Evolutionary conservation across 2,113 vertebrate genomes (phyloP), one percentile per base, ranked within the genome.

Genomic region (Anoplopoma fimbria): DNA sequence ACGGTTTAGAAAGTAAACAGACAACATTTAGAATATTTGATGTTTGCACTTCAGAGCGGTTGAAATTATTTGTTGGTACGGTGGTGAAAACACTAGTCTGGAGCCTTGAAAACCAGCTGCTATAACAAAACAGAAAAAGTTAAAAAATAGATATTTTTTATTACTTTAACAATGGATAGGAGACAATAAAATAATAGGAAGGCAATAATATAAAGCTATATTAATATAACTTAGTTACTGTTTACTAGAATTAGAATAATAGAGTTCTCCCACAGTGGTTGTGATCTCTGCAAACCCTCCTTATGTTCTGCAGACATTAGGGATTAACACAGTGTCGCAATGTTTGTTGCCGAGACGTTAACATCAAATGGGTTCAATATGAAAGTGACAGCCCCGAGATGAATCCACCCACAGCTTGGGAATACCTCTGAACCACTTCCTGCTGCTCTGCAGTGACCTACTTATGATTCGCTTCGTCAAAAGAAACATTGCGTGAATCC

Each of bases 381-480:
- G 77, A 83, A 64, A 62, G 82, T 12, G 51, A 86, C 29, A 47
- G 61, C 69, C 70, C 27, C 0, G 61, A 79, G 84, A 83, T 81
- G 47, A 88, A 75, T 79, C 76, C 67, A 65, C 53, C 31, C 7
- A 10, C 71, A 72, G 72, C 69, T 40, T 29, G 60, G 89, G 77
- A 87, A 87, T 63, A 83, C 78, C 75, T 81, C 77, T 51, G 31
- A 75, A 79, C 68, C 29, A 42, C 85, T 77, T 83, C 83, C 76
- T 63, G 79, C 75, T 60, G 69, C 69, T 64, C 70, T 68, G 72
- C 84, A 31, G 49, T 88, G 90, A 90, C 91, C 89, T 83, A 91
- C 83, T 90, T 90, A 75, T 64, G 58, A 76, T 75, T 85, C n/a
- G 78, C 34, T 79, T 87, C 10, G 33, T 71, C 60, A 75, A 51